These are phyloP conservation scores for Cheilinus undulatus DNA, from an alignment of 2,113 vertebrate genomes.

Conservation along the genomic window DNA sequence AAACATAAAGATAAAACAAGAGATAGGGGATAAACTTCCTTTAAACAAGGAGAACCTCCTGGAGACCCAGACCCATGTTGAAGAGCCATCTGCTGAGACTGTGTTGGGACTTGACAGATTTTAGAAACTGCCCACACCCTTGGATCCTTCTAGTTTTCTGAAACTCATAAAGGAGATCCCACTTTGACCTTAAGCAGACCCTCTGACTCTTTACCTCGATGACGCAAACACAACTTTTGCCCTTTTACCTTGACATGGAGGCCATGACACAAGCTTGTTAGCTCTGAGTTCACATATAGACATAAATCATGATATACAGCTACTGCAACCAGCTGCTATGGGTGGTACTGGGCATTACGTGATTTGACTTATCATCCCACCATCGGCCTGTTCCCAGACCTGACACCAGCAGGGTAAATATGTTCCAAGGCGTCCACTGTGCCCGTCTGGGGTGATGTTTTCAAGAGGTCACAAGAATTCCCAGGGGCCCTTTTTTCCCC, in stretches of 20 bases:
- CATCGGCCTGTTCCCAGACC: conserved; percentile 62
- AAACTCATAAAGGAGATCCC: not conserved
- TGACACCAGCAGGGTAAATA: conserved; percentile 51
- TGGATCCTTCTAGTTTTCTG: not conserved
- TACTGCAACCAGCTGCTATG: not conserved
- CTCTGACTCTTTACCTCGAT: conserved; percentile 1
- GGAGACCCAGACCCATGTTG: too few relatives aligned
- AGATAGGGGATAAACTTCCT: too few relatives aligned
- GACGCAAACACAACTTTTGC: conserved; percentile 17
- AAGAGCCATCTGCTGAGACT: too few relatives aligned
- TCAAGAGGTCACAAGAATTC: conserved; percentile 62
- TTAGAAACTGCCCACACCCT: not conserved
- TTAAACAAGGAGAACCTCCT: too few relatives aligned
- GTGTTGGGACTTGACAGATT: too few relatives aligned
- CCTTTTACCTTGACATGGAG: conserved; percentile 11
- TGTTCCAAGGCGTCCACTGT: conserved; percentile 43
- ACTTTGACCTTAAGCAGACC: conserved; percentile 17
- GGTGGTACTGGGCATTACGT: not conserved
- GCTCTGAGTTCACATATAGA: conserved; percentile 19
- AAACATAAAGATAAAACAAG: too few relatives aligned
- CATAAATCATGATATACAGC: conserved; percentile 13
- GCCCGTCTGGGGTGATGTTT: conserved; percentile 42
- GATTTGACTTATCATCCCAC: conserved; percentile 19
- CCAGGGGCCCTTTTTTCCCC: conserved; percentile 55
- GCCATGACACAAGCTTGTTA: not conserved